phyloP scores from a whole-genome alignment of 1,140 invertebrate genomes.

The Lepidotrigona ventralis region DNA sequence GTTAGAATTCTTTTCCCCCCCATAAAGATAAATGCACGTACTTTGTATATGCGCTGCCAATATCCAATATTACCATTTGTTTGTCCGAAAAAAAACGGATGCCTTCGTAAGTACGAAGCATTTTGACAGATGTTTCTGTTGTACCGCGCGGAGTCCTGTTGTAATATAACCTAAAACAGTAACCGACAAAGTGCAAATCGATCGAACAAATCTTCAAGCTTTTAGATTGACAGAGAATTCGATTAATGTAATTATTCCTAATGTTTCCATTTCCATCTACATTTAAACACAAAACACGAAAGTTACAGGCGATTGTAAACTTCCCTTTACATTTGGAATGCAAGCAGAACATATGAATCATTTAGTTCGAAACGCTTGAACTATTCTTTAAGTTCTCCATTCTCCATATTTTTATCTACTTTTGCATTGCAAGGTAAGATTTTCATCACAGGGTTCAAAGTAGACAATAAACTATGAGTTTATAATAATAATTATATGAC shows the following conservation, averaged over 20 bases:
- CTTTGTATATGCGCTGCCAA: conserved; percentile 96
- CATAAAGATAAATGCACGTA: conserved; percentile 78
- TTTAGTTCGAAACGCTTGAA: neutral
- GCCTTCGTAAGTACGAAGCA: conserved; percentile 88
- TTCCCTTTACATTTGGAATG: neutral
- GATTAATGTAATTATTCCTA: too few species aligned
- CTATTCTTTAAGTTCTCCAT: neutral
- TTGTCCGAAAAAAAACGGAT: conserved; percentile 90
- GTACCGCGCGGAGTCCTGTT: neutral
- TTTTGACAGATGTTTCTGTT: conserved; percentile 46
- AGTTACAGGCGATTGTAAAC: neutral
- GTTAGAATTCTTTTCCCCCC: conserved; percentile 5
- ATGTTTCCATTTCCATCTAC: neutral
- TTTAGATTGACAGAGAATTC: neutral
- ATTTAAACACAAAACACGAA: neutral
- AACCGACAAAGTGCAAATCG: neutral
- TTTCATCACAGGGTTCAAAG: neutral
- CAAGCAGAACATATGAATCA: neutral
- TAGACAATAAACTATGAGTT: neutral
- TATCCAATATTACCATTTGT: conserved; percentile 93
- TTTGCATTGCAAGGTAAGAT: neutral
- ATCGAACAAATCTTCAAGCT: neutral
- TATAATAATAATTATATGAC: conserved; percentile 18
- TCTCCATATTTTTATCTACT: neutral
- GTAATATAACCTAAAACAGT: conserved; percentile 3